Evolutionary conservation across 2,888 invertebrate genomes (phyloP), one percentile per base, ranked within the genome.

Genomic region (Acanthosoma haemorrhoidale): DNA sequence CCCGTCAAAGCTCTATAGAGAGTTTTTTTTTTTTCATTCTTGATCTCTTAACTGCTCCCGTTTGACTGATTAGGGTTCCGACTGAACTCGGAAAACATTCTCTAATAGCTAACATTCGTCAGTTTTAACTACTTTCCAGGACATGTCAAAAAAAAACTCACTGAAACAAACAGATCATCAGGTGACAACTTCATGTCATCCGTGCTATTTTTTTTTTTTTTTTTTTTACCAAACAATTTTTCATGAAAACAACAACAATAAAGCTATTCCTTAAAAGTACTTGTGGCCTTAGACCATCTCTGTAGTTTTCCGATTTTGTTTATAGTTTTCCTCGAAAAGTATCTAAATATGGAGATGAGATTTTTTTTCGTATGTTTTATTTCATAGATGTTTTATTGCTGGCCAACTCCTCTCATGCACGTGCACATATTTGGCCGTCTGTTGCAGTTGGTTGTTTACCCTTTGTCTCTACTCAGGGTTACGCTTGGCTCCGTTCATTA

Each of bases 31-130:
- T 59, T 63, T 18, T 21, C 21, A 9, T 11, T 16, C 11, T 29
- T 39, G 16, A 21, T 39, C 9, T 29, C 63, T 39, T 63, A 15
- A 18, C 39, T 2, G 36, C 25, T 63, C 18, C 4, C 38, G 6
- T 63, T 63, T 63, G 36, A 38, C 63, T 51, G 51, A 51, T 51
- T 51, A n/a, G n/a, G n/a, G n/a, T 51, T 25, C 13, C n/a, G 25
- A 13, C 25, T 13, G n/a, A 51, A 13, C 1, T 2, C 3, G 25
- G 11, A 51, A 51, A 51, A 51, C 51, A 51, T 51, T 25, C 51
- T 51, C n/a, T 25, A 43, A 43, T 21, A 13, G 8, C n/a, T 1
- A 25, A 51, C 51, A 51, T 51, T 43, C n/a, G n/a, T 51, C 25
- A 51, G 5, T 21, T 21, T 18, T 6, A 25, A n/a, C n/a, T n/a